phyloP scores from a whole-genome alignment of 2,888 invertebrate genomes.

The Torymus auratus region DNA sequence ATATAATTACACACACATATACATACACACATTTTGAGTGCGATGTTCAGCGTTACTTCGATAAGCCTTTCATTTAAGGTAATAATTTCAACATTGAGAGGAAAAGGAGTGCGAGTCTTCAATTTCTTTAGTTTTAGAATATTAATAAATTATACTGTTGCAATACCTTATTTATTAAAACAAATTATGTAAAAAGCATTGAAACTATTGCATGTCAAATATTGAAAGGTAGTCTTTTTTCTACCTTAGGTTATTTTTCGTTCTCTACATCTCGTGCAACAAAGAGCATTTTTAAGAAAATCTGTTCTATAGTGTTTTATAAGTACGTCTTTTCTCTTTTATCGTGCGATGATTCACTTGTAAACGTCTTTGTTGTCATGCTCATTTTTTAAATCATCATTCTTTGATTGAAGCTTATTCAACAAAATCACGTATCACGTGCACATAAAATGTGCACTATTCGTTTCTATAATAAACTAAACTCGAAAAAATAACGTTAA shows the following conservation, averaged over 20 bases:
- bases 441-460: conserved; percentile 35
- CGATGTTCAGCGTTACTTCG: conserved; percentile 42
- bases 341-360: conserved; percentile 44
- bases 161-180: conserved; percentile 58
- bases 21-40: conserved; percentile 32
- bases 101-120: conserved; percentile 40
- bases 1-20: conserved; percentile 25
- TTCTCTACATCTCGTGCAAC: conserved; percentile 32
- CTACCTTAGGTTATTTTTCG: conserved; percentile 32
- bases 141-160: conserved; percentile 56
- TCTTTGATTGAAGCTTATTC: conserved; percentile 27
- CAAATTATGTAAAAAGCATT: conserved; percentile 54
- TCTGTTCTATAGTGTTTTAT: conserved; percentile 31
- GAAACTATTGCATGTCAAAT: conserved; percentile 49
- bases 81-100: conserved; percentile 32
- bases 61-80: conserved; percentile 41
- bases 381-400: conserved; percentile 44
- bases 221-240: conserved; percentile 20
- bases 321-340: conserved; percentile 38
- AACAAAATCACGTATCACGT: conserved; percentile 12
- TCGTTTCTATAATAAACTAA: conserved; percentile 9
- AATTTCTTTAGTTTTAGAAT: conserved; percentile 50
- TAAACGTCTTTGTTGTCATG: conserved; percentile 42
- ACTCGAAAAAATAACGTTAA: conserved; percentile 33
- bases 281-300: conserved; percentile 48